Percentiles rank a stretch among this genome's conserved stretches.
These are phyloP conservation scores for Clarias magur DNA, from an alignment of 2,113 vertebrate genomes.

Conservation along the genomic window DNA sequence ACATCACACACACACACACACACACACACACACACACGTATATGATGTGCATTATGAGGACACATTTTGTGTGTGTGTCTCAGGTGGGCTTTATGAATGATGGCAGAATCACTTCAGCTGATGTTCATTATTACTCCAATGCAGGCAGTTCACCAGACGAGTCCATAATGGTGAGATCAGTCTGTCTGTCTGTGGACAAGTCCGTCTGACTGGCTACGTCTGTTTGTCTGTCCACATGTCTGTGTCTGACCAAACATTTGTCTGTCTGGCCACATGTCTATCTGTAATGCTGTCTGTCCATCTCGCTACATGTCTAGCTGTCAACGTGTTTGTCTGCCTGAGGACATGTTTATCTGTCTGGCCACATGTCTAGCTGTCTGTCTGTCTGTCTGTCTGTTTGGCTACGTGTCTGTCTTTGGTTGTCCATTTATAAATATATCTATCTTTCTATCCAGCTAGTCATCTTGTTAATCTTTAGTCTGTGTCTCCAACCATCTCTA, in stretches of 20 bases:
- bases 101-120: conserved; percentile 79
- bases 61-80: conserved; percentile 2
- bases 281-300: not conserved
- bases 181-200: not conserved
- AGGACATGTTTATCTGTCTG: not conserved
- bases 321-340: not conserved
- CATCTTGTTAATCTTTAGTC: no score
- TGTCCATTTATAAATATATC: no score
- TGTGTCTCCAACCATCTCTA: not conserved
- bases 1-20: not conserved
- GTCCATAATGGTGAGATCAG: conserved; percentile 74
- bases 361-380: not conserved
- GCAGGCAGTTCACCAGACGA: conserved; percentile 79
- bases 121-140: conserved; percentile 77
- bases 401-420: no score
- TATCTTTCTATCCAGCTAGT: no score
- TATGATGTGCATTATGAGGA: not conserved
- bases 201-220: not conserved
- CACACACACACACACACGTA: not conserved
- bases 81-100: conserved; percentile 87
- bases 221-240: not conserved
- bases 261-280: not conserved
- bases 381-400: not conserved
- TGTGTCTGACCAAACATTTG: not conserved
- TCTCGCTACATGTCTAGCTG: not conserved